These are phyloP conservation scores for Ceratina calcarata DNA, from an alignment of 1,140 invertebrate species.

Conservation along the genomic window DNA sequence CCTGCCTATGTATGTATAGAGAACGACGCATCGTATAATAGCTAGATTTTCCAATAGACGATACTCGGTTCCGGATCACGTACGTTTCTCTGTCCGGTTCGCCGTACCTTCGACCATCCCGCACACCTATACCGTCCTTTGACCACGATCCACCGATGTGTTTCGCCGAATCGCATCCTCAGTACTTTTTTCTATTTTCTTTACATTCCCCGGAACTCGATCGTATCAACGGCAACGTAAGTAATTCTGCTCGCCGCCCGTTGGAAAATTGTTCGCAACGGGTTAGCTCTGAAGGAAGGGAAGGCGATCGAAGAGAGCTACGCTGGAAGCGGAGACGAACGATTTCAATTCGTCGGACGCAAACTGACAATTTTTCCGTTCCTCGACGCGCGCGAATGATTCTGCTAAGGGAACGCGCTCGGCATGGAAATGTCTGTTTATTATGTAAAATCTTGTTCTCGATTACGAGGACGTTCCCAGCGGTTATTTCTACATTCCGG, in stretches of 20 bases:
- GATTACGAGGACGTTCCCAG: slow-evolving; percentile 31
- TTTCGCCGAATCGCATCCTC: not conserved
- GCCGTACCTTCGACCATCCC: not conserved
- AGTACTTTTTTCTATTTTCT: not conserved
- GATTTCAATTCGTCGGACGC: slow-evolving; percentile 14
- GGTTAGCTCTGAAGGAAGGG: no score
- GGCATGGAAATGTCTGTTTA: slow-evolving; percentile 58
- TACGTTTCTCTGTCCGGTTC: not conserved
- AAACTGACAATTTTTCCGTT: slow-evolving; percentile 49
- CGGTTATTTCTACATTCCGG: slow-evolving; percentile 13
- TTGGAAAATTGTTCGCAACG: no score
- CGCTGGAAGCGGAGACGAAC: not conserved
- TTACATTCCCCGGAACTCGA: not conserved
- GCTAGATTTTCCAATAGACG: slow-evolving; percentile 59
- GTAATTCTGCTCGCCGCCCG: no score
- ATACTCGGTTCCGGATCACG: slow-evolving; percentile 17
- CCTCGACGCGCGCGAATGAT: slow-evolving; percentile 19
- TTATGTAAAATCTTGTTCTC: slow-evolving; percentile 54
- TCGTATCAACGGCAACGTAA: not conserved
- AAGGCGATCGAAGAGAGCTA: not conserved
- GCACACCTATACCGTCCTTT: not conserved
- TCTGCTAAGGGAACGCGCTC: slow-evolving; percentile 32
- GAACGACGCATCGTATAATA: slow-evolving; percentile 38
- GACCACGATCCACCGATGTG: not conserved
- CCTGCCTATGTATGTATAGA: not conserved